Base-by-base conservation (phyloP, 2,113 vertebrate species). In the Sapajus apella region DNA sequence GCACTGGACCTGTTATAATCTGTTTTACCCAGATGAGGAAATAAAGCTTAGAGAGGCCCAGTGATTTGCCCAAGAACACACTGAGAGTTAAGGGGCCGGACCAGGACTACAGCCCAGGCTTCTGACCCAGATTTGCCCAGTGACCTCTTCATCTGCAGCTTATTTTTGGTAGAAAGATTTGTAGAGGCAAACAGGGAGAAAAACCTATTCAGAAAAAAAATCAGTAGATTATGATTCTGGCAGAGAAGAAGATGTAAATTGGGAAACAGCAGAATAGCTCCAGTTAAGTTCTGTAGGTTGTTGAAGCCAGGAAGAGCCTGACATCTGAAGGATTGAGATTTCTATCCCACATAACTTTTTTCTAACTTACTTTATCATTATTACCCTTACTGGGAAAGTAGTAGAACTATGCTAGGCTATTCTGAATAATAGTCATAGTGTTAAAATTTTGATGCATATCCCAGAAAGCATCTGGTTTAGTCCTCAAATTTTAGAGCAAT, bases 161-260 rank as follows among this genome's bases (percentile, higher is more conserved):
- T 91, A 56, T 64, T 94, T 94, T 76, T 64, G 64, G n/a, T 87
- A 96, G 45, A 47, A 94, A 82, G 37, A 92, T 86, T 82, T 92
- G 5, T 45, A 81, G 70, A 68, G 68, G 8, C 55, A 96, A 91
- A 92, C n/a, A 61, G 21, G 2, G 13, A 32, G 64, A 10, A 91
- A 70, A 77, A 40, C 6, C 9, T 77, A 21, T 68, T 85, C 18
- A 55, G 21, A 37, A 93, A 80, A 80, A 40, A 88, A 80, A 84
- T 5, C 88, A 61, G 11, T 80, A 56, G 40, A 40, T 92, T 76
- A 2, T 72, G 77, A 80, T 21, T 88, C 47, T 86, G 27, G 27
- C 80, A 95, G 66, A 89, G 17, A 43, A 86, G 56, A 70, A 86
- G 77, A 81, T 58, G 55, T 11, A 58, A 91, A 47, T 35, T 79